Conservation (phyloP, 2,888 invertebrate genomes). For the Leptodirus hochenwartii region DNA sequence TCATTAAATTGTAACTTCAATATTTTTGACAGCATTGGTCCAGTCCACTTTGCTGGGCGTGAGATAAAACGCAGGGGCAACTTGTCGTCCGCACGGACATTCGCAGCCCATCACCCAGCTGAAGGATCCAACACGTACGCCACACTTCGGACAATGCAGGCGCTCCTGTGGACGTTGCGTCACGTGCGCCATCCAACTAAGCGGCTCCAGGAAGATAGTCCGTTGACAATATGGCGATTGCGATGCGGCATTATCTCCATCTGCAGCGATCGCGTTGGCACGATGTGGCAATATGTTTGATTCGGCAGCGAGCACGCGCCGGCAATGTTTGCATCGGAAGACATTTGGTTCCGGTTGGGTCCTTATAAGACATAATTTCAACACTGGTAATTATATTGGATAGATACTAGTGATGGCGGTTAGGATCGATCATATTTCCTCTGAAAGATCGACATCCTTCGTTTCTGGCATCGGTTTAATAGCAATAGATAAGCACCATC, state of each 20-base stretch:
- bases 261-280: slow-evolving; percentile 23
- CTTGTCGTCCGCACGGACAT: slow-evolving; percentile 79
- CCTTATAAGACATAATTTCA: too few species aligned
- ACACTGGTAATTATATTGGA: too few species aligned
- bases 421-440: too few species aligned
- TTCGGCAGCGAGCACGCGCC: slow-evolving; percentile 62
- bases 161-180: slow-evolving; percentile 58
- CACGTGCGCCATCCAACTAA: slow-evolving; percentile 73
- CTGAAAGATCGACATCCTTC: too few species aligned
- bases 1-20: slow-evolving; percentile 35
- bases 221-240: slow-evolving; percentile 39
- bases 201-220: slow-evolving; percentile 76
- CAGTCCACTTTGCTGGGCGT: slow-evolving; percentile 82
- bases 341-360: slow-evolving; percentile 64
- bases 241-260: slow-evolving; percentile 2
- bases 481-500: too few species aligned
- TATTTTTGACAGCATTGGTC: slow-evolving; percentile 74
- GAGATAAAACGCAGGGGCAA: slow-evolving; percentile 82
- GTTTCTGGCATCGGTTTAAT: too few species aligned
- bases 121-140: slow-evolving; percentile 70
- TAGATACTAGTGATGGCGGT: too few species aligned
- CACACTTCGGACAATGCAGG: slow-evolving; percentile 71
- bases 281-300: slow-evolving; percentile 61
- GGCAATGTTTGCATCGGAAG: slow-evolving; percentile 68
- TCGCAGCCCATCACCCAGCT: slow-evolving; percentile 84